phyloP scores from a whole-genome alignment of 2,797 vertebrate species.

The Nasua narica region DNA sequence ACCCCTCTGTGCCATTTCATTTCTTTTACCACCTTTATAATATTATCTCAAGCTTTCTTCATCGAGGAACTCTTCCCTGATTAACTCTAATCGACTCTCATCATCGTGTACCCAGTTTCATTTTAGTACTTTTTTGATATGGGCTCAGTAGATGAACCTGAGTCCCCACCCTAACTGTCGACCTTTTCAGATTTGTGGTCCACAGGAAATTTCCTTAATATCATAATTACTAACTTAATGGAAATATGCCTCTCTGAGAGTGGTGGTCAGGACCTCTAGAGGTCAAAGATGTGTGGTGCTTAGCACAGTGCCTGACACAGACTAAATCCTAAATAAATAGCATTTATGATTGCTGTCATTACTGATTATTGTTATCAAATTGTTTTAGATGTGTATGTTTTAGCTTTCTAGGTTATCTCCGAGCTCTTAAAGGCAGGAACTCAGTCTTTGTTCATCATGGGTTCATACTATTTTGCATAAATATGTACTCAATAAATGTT shows the following conservation, averaged over 20 bases:
- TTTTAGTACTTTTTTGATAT: not conserved
- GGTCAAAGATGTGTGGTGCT: not conserved
- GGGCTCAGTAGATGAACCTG: not conserved
- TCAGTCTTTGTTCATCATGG: not conserved
- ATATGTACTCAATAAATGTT: not conserved
- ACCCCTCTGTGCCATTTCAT: not conserved
- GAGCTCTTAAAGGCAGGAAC: not conserved
- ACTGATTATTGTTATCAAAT: not conserved
- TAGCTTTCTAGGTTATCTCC: not conserved
- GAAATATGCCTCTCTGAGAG: not conserved
- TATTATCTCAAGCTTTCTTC: not conserved
- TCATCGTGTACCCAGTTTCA: not conserved
- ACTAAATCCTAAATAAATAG: not conserved
- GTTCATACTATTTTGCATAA: conserved; percentile 1
- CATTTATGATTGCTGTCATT: not conserved
- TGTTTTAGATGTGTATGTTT: not conserved
- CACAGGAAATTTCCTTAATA: not conserved
- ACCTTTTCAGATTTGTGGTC: not conserved
- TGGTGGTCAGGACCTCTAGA: not conserved
- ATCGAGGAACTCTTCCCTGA: not conserved
- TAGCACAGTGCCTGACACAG: not conserved
- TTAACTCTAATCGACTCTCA: not conserved
- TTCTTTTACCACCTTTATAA: not conserved
- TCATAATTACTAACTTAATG: not conserved
- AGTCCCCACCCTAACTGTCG: not conserved